Percentiles rank a stretch among this genome's conserved stretches.
Evolutionary conservation across 2,888 invertebrate genomes (phyloP).

Genomic region (Lutraria lutraria): DNA sequence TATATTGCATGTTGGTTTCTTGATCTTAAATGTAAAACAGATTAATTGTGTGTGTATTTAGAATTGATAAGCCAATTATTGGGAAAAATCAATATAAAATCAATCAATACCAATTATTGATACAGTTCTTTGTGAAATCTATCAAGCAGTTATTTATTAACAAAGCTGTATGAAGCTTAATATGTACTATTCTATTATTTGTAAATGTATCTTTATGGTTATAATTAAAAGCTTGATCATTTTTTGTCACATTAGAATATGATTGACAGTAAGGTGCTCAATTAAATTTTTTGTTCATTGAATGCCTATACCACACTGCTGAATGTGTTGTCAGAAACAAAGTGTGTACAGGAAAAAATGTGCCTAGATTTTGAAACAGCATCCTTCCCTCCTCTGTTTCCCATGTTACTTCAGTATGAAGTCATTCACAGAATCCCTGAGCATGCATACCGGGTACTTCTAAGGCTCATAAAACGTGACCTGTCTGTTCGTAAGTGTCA

Average conservation of each 20-base stretch:
- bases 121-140: not conserved
- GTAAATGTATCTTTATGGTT: not conserved
- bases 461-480: no score
- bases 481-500: no score
- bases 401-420: no score
- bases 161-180: not conserved
- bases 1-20: not conserved
- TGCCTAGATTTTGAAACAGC: no score
- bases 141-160: not conserved
- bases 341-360: no score
- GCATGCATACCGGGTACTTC: no score
- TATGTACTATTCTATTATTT: not conserved
- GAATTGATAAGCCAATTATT: constrained; percentile 4
- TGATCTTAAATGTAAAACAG: not conserved
- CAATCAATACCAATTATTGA: not conserved
- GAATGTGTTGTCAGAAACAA: not conserved
- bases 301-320: not conserved
- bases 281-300: not conserved
- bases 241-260: not conserved
- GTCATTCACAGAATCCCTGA: no score
- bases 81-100: not conserved
- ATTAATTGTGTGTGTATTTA: not conserved
- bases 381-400: no score
- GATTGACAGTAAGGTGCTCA: not conserved
- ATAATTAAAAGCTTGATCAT: not conserved